Base-by-base conservation (phyloP, 35 echinoderm and acorn worm genomes). In the Lytechinus variegatus region DNA sequence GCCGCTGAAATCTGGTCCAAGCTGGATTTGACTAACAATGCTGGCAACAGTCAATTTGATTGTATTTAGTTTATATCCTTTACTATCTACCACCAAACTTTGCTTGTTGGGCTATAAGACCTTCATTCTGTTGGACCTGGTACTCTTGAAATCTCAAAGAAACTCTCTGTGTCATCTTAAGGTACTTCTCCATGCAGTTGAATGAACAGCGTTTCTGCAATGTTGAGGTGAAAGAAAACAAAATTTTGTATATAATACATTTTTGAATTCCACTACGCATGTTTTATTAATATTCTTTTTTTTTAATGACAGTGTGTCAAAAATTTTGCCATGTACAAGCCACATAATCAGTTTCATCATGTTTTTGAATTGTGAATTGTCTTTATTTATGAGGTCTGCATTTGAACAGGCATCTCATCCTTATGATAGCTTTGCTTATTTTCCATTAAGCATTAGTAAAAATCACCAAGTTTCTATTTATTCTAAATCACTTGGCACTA, bases 41-140 rank as follows among this genome's bases (percentile, higher is more conserved):
- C 66, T 79, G 66, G 2, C 8, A 79, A 7, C n/a, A 79, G n/a
- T 24, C 66, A 79, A 79, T 24, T 6, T 79, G 6, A 0, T 24
- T 79, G n/a, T 79, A 24, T 79, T 24, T 79, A 16, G 66, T 79
- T 24, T 24, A 79, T 79, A n/a, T n/a, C 66, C 19, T 54, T 53
- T 54, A 94, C 92, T 96, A 94, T 33, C 86, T 94, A 13, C 92
- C 92, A 56, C 90, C 89, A 33, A 95, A 89, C 56, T 95, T 95
- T 33, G 92, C 55, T 94, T 99, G 97, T 27, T 96, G 95, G 54
- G 98, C 97, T 95, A 99, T 24, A 11, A 99, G 88, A 51, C 96
- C 95, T 96, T 99, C 98, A 96, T 99, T 99, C 79, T 99, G 97
- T 89, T 97, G 97, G 54, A 99, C 95, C 88, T 99, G 98, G 89